A percentile compares a stretch with the other conserved stretches of the same genome.
Conservation (phyloP, 2,797 vertebrate genomes). For the Etheostoma perlongum region DNA sequence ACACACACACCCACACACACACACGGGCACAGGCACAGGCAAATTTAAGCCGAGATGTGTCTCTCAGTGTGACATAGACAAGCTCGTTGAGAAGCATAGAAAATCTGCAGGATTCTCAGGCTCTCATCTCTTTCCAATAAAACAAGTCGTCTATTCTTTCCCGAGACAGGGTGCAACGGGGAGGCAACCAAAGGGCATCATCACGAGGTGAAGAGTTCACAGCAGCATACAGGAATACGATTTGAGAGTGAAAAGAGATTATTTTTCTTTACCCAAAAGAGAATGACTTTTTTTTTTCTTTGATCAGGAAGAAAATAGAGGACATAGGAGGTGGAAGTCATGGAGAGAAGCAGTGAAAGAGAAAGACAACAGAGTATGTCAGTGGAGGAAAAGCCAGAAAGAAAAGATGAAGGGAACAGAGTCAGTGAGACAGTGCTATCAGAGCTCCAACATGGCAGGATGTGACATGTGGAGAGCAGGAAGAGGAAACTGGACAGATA, state of each 20-base stretch:
- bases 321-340: conserved; percentile 27
- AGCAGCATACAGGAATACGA: conserved; percentile 35
- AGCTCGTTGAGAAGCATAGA: conserved; percentile 36
- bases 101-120: conserved; percentile 38
- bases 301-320: conserved; percentile 53
- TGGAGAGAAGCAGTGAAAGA: conserved; percentile 23
- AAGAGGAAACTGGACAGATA: conserved; percentile 81
- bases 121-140: conserved; percentile 70
- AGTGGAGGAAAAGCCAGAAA: conserved; percentile 36
- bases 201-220: conserved; percentile 74
- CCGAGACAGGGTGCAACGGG: conserved; percentile 50
- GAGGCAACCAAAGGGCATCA: conserved; percentile 57
- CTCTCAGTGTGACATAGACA: conserved; percentile 15
- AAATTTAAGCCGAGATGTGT: conserved; percentile 21
- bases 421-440: conserved; percentile 62
- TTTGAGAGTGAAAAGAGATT: conserved; percentile 19
- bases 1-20: conserved; percentile 17
- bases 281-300: conserved; percentile 36
- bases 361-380: conserved; percentile 25
- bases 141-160: conserved; percentile 55
- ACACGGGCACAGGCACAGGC: neutral
- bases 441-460: conserved; percentile 75
- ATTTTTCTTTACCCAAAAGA: conserved; percentile 29
- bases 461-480: conserved; percentile 76
- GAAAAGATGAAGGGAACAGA: conserved; percentile 18